A percentile compares a stretch with the other conserved stretches of the same genome.
Conservation (phyloP, 2,113 vertebrate species). For the Felis catus region F.catus_Fca126_mat1.0 CM031427.1:3326001-3326500, state of each 20-base stretch:
- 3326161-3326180: accelerated
- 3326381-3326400: background rate
- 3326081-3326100: background rate
- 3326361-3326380: accelerated
- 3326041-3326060: background rate
- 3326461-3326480: background rate
- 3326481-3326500: background rate
- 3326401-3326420: too few species aligned
- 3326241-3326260: background rate
- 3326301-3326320: background rate
- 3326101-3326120: background rate
- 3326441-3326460: background rate
- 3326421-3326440: background rate
- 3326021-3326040: background rate
- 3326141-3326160: background rate
- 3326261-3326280: background rate
- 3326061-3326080: background rate
- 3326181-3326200: accelerated
- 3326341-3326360: accelerated
- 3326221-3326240: background rate
- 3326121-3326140: accelerated
- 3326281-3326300: background rate
- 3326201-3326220: background rate
- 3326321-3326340: background rate
- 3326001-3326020: conserved; percentile 49